Evolutionary conservation across 2,797 vertebrate genomes (phyloP).

Genomic region (Sebastes vulpes): DNA sequence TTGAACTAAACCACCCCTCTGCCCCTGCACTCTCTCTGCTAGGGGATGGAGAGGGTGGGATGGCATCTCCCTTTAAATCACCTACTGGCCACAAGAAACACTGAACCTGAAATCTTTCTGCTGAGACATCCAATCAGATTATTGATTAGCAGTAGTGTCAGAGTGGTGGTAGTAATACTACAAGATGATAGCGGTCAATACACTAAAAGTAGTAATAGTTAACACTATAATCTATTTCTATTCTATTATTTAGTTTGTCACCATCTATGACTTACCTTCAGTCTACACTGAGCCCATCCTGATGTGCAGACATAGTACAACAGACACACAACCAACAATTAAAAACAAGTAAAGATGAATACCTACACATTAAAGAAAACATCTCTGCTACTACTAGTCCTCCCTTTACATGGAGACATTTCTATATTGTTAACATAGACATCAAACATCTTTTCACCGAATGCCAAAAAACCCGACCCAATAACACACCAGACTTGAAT

Average conservation of each 20-base stretch:
- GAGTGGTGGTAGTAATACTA: neutral
- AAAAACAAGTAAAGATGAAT: neutral
- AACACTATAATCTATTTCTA: neutral
- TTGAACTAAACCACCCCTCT: neutral
- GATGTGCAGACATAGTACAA: constrained; percentile 14
- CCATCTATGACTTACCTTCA: constrained; percentile 50
- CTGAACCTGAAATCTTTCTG: neutral
- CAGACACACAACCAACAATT: constrained; percentile 7
- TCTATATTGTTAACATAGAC: neutral
- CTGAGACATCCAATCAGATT: neutral
- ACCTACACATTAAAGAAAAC: neutral
- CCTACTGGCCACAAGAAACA: neutral
- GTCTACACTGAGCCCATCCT: constrained; percentile 55
- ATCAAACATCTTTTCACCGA: neutral
- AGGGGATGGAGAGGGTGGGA: neutral
- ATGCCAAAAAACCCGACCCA: neutral
- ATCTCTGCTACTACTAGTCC: neutral
- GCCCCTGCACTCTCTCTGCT: neutral
- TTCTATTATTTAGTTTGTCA: neutral
- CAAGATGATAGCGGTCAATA: neutral
- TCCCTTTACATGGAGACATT: neutral
- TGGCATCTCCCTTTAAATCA: no score
- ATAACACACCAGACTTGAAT: neutral
- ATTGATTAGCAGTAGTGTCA: neutral
- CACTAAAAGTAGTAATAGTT: neutral